These are phyloP conservation scores for Aurelia aurita DNA, from an alignment of 30 jellyfish, hydroid and myxozoan species.

Conservation along the genomic window DNA sequence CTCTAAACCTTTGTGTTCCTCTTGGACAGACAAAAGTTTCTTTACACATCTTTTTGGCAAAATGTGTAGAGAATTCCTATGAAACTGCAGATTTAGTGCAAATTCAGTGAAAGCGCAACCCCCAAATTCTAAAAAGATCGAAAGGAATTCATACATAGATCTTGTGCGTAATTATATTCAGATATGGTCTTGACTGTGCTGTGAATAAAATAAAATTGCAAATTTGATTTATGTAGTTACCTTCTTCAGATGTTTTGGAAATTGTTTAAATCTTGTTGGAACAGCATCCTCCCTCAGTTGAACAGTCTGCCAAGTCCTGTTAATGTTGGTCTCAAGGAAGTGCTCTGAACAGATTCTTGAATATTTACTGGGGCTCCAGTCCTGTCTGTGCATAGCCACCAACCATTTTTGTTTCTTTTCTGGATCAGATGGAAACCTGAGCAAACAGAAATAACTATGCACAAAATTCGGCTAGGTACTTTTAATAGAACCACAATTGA, in stretches of 20 bases:
- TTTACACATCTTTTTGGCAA: no score
- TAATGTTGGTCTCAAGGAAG: conserved; percentile 11
- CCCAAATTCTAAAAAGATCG: no score
- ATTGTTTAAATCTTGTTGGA: conserved; percentile 56
- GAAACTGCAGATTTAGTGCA: no score
- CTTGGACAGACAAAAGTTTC: no score
- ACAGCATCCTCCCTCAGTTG: conserved; percentile 24
- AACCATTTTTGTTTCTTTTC: background rate
- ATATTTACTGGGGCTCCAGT: conserved; percentile 43
- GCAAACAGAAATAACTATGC: background rate
- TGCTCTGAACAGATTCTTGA: conserved; percentile 57
- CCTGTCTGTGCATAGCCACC: conserved; percentile 24
- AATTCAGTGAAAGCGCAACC: no score
- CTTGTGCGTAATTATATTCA: no score
- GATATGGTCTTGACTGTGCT: no score
- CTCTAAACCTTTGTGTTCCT: no score
- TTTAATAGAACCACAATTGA: no score
- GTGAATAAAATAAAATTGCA: no score
- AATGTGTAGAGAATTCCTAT: no score
- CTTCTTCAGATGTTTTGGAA: conserved; percentile 57
- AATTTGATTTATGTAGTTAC: background rate
- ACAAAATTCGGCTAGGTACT: background rate
- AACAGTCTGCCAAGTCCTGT: conserved; percentile 27
- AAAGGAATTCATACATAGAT: no score
- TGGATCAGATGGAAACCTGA: background rate